Evolutionary conservation across 53 echinoderm and acorn worm genomes (phyloP).

Genomic region (Antedon mediterranea): DNA sequence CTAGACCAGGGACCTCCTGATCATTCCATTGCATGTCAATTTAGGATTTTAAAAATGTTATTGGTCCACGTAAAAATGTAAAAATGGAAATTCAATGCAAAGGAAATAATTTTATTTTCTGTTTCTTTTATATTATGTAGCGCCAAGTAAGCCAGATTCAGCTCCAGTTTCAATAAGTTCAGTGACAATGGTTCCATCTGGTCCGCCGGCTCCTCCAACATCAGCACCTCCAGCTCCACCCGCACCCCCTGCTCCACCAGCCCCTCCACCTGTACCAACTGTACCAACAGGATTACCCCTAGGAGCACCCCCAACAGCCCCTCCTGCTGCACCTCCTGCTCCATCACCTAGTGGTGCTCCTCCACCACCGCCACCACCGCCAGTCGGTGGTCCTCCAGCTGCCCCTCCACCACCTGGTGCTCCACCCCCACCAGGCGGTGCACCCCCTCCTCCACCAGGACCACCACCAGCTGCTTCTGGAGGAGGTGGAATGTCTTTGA

Average conservation of each 20-base stretch:
- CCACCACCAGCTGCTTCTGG: background rate
- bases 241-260: constrained; percentile 35
- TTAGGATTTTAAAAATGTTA: too few species aligned
- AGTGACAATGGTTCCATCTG: background rate
- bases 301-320: constrained; percentile 29
- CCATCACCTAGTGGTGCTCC: constrained; percentile 25
- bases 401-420: constrained; percentile 24
- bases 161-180: constrained; percentile 6
- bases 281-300: constrained; percentile 9
- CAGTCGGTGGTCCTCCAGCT: constrained; percentile 31
- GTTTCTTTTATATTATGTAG: background rate
- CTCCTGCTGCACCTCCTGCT: constrained; percentile 26
- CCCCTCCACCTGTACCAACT: constrained; percentile 18
- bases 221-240: constrained; percentile 42
- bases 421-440: constrained; percentile 19
- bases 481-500: constrained; percentile 36
- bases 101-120: background rate
- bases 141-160: background rate
- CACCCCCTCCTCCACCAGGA: constrained; percentile 8
- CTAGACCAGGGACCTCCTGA: too few species aligned
- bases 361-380: constrained; percentile 28
- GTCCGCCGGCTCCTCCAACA: constrained; percentile 17
- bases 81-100: too few species aligned
- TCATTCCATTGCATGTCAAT: too few species aligned
- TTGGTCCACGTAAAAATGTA: too few species aligned